Evolutionary conservation across 2,113 vertebrate genomes (phyloP), one percentile per base, ranked within the genome.

Genomic region (Hypocryptadius cinnamomeus): DNA sequence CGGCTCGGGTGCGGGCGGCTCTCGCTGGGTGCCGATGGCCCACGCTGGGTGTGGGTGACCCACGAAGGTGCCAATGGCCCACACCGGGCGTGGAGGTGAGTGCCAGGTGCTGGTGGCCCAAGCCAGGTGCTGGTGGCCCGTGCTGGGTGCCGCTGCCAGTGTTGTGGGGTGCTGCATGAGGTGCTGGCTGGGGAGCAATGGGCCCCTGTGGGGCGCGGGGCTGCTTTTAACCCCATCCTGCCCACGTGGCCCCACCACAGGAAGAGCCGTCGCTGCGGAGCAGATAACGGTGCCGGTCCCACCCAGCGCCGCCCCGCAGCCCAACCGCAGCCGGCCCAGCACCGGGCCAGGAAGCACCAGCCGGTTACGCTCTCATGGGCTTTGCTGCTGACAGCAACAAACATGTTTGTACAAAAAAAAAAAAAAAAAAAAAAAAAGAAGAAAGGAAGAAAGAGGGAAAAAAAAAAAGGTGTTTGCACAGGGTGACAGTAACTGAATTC

Each of bases 211-310:
- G 45, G 54, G 66, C n/a, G 6, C 12, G 4, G 50, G 77, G 78
- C 84, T 4, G 57, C 95, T 96, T 96, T 96, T 96, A 96, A 96
- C 95, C 94, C 94, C 95, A 89, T 94, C 84, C 84, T 96, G 78
- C 66, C 94, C 96, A 96, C 96, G 96, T 96, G 96, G 92, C 73
- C 78, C 61, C 1, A 69, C 91, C 96, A 96, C 96, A 95, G 95
- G 96, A 96, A 96, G 96, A 95, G 91, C 94, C n/a, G 65, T 68
- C 33, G 91, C 95, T 87, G 93, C 28, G 0, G 56, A 71, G 74
- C 31, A 76, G 96, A 96, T 96, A 96, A 95, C 91, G 78, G 94
- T 89, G 80, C 91, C 16, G 66, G 73, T 94, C 92, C 96, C 96
- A 95, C 96, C 96, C 96, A 93, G 91, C 35, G 8, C 91, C 96